Evolutionary conservation across 2,888 invertebrate species (phyloP).

Genomic region (Rhagonycha lutea): DNA sequence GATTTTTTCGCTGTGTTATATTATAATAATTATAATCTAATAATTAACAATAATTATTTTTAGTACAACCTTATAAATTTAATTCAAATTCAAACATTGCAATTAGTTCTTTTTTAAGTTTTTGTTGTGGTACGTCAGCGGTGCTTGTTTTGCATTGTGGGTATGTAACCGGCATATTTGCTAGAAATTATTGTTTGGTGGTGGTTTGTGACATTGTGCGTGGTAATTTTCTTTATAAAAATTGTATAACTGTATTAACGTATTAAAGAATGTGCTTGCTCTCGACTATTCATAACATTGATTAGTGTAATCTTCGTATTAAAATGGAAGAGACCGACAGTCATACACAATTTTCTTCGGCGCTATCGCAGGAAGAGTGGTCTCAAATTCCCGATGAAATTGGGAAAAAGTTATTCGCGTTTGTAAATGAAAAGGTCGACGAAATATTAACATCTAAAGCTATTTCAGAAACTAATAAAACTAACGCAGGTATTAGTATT

Average conservation of each 20-base stretch:
- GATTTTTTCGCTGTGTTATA: no score
- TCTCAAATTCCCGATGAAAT: slow-evolving; percentile 59
- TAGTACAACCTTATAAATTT: no score
- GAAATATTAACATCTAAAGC: slow-evolving; percentile 76
- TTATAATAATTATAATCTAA: no score
- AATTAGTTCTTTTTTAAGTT: neutral
- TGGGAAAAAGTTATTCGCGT: slow-evolving; percentile 65
- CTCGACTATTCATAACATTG: neutral
- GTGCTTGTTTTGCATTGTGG: neutral
- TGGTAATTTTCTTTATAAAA: neutral
- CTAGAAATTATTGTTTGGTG: neutral
- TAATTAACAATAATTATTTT: no score
- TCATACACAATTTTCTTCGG: slow-evolving; percentile 45
- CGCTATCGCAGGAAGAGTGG: slow-evolving; percentile 61
- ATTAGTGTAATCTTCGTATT: neutral
- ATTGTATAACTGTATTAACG: neutral
- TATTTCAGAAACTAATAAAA: slow-evolving; percentile 69
- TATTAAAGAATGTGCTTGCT: neutral
- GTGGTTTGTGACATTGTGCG: neutral
- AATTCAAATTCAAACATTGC: neutral
- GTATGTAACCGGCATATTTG: neutral
- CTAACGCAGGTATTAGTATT: slow-evolving; percentile 61
- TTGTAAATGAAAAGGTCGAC: slow-evolving; percentile 67
- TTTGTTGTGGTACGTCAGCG: neutral
- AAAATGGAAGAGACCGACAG: slow-evolving; percentile 46